Conservation (phyloP, 2,888 invertebrate genomes). For the Nomada hirtipes region DNA sequence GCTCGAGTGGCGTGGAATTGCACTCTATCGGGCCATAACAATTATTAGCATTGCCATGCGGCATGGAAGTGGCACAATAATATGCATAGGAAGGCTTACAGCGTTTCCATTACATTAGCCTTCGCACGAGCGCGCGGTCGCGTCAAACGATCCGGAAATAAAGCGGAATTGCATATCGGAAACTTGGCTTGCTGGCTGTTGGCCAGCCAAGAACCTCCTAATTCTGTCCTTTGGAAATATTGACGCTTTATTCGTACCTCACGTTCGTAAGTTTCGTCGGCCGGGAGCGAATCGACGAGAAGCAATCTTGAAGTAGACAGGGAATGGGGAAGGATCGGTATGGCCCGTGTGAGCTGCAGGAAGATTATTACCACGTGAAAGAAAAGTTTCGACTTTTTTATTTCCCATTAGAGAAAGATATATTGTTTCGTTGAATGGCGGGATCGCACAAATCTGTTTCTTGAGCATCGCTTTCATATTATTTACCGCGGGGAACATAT, state of each 20-base stretch:
- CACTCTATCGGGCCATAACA: conserved; percentile 79
- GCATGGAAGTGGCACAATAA: conserved; percentile 79
- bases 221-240: conserved; percentile 74
- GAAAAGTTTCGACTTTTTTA: no score
- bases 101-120: conserved; percentile 82
- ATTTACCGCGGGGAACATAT: no score
- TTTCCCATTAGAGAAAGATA: not conserved
- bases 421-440: not conserved
- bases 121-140: conserved; percentile 75
- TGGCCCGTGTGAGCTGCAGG: conserved; percentile 15
- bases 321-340: conserved; percentile 40
- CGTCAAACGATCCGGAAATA: conserved; percentile 81
- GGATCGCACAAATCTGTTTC: not conserved
- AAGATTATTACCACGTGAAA: conserved; percentile 21
- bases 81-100: conserved; percentile 79
- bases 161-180: conserved; percentile 81
- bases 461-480: no score
- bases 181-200: conserved; percentile 72
- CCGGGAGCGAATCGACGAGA: conserved; percentile 34
- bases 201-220: conserved; percentile 71
- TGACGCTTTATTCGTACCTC: conserved; percentile 66
- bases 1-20: conserved; percentile 62
- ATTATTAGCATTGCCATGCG: conserved; percentile 78
- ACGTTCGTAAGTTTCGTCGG: conserved; percentile 56
- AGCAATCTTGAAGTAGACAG: conserved; percentile 48